Conservation (phyloP, 2,797 vertebrate species). For the Poeciliopsis presidionis region DNA sequence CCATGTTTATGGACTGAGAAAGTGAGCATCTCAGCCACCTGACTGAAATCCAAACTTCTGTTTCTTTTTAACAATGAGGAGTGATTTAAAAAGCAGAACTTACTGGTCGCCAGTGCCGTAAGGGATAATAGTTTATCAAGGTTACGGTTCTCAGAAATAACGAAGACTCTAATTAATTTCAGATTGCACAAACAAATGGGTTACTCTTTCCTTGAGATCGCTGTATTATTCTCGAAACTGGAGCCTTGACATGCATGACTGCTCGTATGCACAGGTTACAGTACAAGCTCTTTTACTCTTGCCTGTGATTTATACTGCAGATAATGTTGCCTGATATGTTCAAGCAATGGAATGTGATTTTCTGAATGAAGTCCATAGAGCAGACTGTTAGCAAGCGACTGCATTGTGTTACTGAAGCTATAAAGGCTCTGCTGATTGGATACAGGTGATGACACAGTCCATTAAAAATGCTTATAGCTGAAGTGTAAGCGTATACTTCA, state of each 20-base stretch:
- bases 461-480: slow-evolving; percentile 49
- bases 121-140: neutral
- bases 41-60: neutral
- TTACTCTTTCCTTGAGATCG: neutral
- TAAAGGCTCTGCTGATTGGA: slow-evolving; percentile 50
- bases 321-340: slow-evolving; percentile 45
- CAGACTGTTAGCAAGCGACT: slow-evolving; percentile 10
- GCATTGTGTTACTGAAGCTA: slow-evolving; percentile 31
- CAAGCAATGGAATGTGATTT: slow-evolving; percentile 44
- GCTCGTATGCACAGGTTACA: neutral
- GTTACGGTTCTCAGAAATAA: neutral
- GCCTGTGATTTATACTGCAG: slow-evolving; percentile 40
- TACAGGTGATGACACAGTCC: slow-evolving; percentile 43
- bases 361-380: slow-evolving; percentile 48
- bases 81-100: neutral
- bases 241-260: neutral
- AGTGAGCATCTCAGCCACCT: neutral
- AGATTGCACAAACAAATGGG: slow-evolving; percentile 3
- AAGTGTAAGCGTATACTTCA: too few relatives aligned
- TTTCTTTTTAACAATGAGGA: neutral
- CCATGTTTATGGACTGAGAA: neutral
- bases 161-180: slow-evolving; percentile 12
- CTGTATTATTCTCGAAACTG: neutral
- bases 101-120: neutral
- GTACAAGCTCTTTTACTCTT: slow-evolving; percentile 2